Conservation (phyloP, 2,888 invertebrate genomes). For the Parasteatoda lunata region DNA sequence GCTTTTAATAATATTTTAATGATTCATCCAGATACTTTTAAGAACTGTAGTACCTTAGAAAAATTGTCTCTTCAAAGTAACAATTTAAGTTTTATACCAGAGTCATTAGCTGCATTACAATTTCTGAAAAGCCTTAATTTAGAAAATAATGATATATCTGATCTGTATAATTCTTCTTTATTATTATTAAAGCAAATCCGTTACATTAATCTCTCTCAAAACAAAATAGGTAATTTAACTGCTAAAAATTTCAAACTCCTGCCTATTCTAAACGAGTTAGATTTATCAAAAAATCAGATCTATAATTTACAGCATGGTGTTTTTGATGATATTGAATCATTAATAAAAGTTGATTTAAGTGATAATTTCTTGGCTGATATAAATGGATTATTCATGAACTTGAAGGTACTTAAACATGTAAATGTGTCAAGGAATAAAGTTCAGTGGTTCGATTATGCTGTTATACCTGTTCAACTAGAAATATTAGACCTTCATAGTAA, state of each 20-base stretch:
- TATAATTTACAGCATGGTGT: conserved; percentile 85
- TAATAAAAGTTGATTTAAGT: conserved; percentile 90
- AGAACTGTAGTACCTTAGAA: conserved; percentile 91
- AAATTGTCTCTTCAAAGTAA: conserved; percentile 93
- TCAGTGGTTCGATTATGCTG: conserved; percentile 89
- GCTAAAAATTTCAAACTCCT: conserved; percentile 86
- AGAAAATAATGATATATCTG: conserved; percentile 90
- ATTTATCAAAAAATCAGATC: conserved; percentile 89
- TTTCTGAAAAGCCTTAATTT: conserved; percentile 90
- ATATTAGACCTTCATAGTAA: conserved; percentile 94
- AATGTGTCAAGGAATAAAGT: conserved; percentile 93
- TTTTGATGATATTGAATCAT: conserved; percentile 83
- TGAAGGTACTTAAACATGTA: conserved; percentile 88
- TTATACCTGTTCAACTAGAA: conserved; percentile 86
- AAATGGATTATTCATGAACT: conserved; percentile 87
- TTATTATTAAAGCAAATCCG: conserved; percentile 89
- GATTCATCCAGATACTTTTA: conserved; percentile 89
- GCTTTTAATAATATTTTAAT: conserved; percentile 89
- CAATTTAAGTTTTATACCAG: conserved; percentile 85
- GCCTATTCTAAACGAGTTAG: conserved; percentile 82
- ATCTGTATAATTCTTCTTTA: conserved; percentile 87
- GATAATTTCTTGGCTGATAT: conserved; percentile 88
- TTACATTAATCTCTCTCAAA: conserved; percentile 90
- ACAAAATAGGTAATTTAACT: conserved; percentile 87
- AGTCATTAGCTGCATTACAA: conserved; percentile 88